Percentiles rank a stretch among this genome's conserved stretches.
Evolutionary conservation across 2,113 vertebrate genomes (phyloP).

Genomic region (Leucoraja erinaceus): DNA sequence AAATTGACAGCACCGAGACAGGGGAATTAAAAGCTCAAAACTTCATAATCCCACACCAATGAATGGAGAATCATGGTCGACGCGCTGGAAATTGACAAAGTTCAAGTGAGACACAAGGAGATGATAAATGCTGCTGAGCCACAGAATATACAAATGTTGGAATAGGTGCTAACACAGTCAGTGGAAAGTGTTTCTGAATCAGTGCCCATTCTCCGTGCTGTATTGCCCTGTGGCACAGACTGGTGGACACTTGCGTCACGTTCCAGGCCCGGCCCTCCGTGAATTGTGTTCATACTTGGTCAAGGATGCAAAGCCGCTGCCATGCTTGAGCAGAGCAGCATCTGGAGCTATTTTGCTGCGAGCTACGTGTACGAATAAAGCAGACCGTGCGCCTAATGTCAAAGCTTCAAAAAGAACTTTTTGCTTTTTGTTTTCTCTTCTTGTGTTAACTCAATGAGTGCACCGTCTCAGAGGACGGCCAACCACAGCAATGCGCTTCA

Average conservation of each 20-base stretch:
- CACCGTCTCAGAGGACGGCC: too few species aligned
- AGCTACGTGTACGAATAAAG: neutral
- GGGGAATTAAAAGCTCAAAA: neutral
- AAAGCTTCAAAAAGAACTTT: conserved; percentile 4
- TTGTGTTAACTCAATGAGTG: neutral
- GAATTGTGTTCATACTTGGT: neutral
- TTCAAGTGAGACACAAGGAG: neutral
- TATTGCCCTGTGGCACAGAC: neutral
- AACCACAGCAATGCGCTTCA: neutral
- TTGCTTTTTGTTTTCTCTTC: neutral
- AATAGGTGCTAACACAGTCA: neutral
- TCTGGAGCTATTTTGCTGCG: conserved; percentile 3
- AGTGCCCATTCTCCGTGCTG: neutral
- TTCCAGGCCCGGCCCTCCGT: neutral
- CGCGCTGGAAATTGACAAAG: neutral
- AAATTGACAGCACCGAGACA: neutral
- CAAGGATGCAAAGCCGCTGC: neutral
- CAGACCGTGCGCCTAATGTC: neutral
- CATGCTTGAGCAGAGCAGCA: neutral
- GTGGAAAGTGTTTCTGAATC: neutral
- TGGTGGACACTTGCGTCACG: neutral
- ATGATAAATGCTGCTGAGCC: neutral
- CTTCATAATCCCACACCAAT: neutral
- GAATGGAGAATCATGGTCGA: neutral
- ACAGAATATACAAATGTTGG: neutral